Evolutionary conservation across 2,888 invertebrate species (phyloP).

Genomic region (Patella depressa): DNA sequence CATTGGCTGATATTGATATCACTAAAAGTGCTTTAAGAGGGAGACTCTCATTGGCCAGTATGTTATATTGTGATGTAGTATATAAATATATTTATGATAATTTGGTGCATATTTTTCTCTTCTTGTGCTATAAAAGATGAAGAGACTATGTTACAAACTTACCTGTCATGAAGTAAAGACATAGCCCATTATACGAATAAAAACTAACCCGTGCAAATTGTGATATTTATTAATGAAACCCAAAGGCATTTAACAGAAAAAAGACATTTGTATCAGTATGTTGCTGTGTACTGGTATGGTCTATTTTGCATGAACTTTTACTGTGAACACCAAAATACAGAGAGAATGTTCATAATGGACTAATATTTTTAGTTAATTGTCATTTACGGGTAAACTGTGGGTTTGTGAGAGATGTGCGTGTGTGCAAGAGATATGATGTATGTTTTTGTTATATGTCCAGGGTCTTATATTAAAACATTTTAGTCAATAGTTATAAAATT

Average conservation of each 20-base stretch:
- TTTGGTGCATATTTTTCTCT: too few species aligned
- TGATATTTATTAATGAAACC: constrained; percentile 4
- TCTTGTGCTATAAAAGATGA: too few species aligned
- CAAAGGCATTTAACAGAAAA: constrained; percentile 3
- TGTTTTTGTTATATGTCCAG: constrained; percentile 12
- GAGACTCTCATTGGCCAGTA: constrained; percentile 13
- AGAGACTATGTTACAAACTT: too few species aligned
- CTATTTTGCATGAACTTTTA: not conserved
- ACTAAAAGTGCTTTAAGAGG: not conserved
- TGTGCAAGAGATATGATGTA: not conserved
- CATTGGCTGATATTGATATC: not conserved
- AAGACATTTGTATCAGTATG: not conserved
- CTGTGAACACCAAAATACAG: not conserved
- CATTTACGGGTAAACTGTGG: constrained; percentile 3
- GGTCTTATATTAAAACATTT: constrained; percentile 9
- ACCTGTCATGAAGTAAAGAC: too few species aligned
- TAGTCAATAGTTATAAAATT: not conserved
- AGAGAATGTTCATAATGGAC: not conserved
- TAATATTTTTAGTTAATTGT: not conserved
- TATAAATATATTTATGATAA: not conserved
- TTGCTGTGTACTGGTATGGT: not conserved
- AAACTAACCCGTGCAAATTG: not conserved
- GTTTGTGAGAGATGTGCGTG: not conserved
- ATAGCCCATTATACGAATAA: not conserved
- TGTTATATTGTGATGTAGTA: constrained; percentile 6